A percentile compares a stretch with the other conserved stretches of the same genome.
These are phyloP conservation scores for Perognathus longimembris DNA, from an alignment of 2,113 vertebrate genomes.

Conservation along the genomic window DNA sequence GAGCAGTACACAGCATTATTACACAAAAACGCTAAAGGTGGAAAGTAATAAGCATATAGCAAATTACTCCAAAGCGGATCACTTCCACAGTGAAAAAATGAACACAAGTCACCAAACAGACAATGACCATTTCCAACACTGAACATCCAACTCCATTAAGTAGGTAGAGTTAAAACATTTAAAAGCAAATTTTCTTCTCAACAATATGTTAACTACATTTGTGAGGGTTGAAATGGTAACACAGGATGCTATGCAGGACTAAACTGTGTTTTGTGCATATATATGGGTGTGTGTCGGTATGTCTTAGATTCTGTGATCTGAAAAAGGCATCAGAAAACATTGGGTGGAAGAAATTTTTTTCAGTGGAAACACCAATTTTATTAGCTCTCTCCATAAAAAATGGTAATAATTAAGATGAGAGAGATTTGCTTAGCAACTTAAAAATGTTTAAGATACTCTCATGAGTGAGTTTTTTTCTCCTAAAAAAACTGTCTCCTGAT, in stretches of 20 bases:
- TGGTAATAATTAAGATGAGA: conserved; percentile 8
- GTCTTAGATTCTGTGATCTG: conserved; percentile 11
- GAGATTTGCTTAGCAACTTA: not conserved
- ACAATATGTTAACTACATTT: conserved; percentile 30
- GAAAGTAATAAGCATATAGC: conserved; percentile 40
- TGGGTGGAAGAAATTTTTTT: not conserved
- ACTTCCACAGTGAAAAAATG: conserved; percentile 57
- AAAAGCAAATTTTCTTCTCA: conserved; percentile 34
- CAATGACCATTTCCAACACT: conserved; percentile 58
- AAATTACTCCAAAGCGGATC: conserved; percentile 34
- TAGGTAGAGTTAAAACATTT: conserved; percentile 48
- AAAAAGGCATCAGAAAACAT: conserved; percentile 35
- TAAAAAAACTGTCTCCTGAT: conserved; percentile 19
- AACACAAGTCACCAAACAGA: conserved; percentile 63
- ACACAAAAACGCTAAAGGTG: conserved; percentile 37
- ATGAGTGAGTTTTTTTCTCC: not conserved
- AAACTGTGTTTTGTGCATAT: not conserved
- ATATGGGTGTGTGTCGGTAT: not conserved
- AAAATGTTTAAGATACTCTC: not conserved
- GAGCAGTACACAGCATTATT: conserved; percentile 27
- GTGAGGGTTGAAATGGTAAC: conserved; percentile 26
- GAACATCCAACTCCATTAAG: conserved; percentile 54
- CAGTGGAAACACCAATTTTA: conserved; percentile 28
- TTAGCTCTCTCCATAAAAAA: conserved; percentile 44
- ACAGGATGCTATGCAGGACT: not conserved